Base-by-base conservation (phyloP, 2,113 vertebrate species). In the Ochotona princeps region DNA sequence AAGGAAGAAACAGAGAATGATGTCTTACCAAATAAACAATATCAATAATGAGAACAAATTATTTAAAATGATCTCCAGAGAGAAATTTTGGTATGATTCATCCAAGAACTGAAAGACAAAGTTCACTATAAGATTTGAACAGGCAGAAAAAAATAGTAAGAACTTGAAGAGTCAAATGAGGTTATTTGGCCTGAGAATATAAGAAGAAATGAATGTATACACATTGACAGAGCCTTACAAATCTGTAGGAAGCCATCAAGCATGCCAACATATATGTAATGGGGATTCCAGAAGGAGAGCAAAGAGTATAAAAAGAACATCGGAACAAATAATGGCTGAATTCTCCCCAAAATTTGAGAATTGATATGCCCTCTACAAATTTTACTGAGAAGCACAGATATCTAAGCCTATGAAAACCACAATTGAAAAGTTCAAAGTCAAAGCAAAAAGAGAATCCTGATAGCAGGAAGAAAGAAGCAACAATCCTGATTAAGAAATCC, bases 91-190 rank as follows among this genome's bases (percentile, higher is more conserved):
- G 35, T 49, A n/a, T 30, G 18, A 65, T 73, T 87, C 61, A 1
- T 26, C 30, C 1, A 91, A 67, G 17, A 70, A 69, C 12, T 81
- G 51, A 96, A 70, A 83, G 8, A 30, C 54, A 83, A 89, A 89
- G 66, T 67, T 81, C 20, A 87, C 18, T 54, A 32, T 7, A 57
- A 57, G 47, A 89, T 69, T 0, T 87, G 38, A 87, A 57, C 23
- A 76, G 20, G 15, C 8, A 81, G n/a, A 93, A 38, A 7, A 7
- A 57, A 51, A 78, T 7, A 76, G n/a, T 65, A 7, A 79, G 32
- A 79, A 66, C 18, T 28, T 60, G 51, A 75, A 75, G 72, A 65
- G 18, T 54, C n/a, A 61, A 17, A 12, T 89, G 35, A 86, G 18
- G 84, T 67, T 54, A 54, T 30, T 17, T 10, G 10, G 63, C n/a